Evolutionary conservation across 2,888 invertebrate genomes (phyloP), one percentile per base, ranked within the genome.

Genomic region (Boloria euphrosyne): DNA sequence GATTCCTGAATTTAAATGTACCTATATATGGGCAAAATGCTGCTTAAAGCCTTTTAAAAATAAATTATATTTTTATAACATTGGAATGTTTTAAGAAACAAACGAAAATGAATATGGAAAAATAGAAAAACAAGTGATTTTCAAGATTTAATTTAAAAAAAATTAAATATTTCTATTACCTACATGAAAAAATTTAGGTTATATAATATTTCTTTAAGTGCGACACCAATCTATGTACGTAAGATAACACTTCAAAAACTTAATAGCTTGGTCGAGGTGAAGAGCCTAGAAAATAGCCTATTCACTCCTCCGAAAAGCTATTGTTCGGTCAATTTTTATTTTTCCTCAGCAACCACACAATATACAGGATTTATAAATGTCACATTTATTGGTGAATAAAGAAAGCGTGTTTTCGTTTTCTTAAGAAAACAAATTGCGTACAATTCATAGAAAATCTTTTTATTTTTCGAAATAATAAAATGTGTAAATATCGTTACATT

Each of bases 231-330:
- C 31, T 10, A 38, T 5, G 14, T 22, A 46, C 46, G 7, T 46
- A 46, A 44, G 1, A 44, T 55, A 18, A 53, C 3, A 47, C 47
- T 47, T n/a, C 7, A n/a, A 44, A 31, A 62, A 13, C 31, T 49
- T 61, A 58, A 62, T 67, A 49, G 59, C 54, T 18, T 38, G 44
- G 49, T 50, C 62, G 50, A 67, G 57, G 68, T 70, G 57, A 68
- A 70, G 63, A 54, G 61, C 57, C 58, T 68, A 66, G 66, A 70
- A 68, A 70, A 70, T 68, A 64, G 58, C 61, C 70, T 66, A 58
- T 63, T 66, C 68, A 63, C 61, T 54, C 17, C 53, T 60, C 49
- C 57, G 63, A 68, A 64, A 66, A 70, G 62, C 61, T 55, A 66
- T 70, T 66, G 64, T 66, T 66, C 64, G 49, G 46, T 31, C 47